Conservation (phyloP, 2,888 invertebrate species). For the Limenitis camilla region DNA sequence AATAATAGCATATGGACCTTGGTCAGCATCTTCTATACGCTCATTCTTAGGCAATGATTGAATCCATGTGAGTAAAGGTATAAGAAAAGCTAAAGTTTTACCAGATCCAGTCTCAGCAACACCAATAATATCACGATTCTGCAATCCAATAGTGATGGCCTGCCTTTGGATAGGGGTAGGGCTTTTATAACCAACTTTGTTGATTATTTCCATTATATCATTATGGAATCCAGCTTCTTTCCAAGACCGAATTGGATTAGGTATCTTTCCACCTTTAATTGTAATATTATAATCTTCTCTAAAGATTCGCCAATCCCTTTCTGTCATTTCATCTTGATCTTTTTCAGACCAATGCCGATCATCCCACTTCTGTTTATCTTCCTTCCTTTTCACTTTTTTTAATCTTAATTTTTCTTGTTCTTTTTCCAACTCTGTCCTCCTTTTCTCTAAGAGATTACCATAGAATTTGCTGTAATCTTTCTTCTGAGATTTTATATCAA, state of each 20-base stretch:
- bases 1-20: slow-evolving; percentile 99
- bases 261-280: slow-evolving; percentile 97
- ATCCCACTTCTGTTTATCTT: slow-evolving; percentile 99
- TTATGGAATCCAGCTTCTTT: slow-evolving; percentile 92
- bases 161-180: slow-evolving; percentile 99
- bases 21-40: slow-evolving; percentile 90
- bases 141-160: slow-evolving; percentile 98
- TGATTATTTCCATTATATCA: slow-evolving; percentile 95
- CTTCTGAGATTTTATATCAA: slow-evolving; percentile 97
- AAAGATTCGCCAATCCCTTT: slow-evolving; percentile 99
- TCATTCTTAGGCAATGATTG: slow-evolving; percentile 97
- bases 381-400: slow-evolving; percentile 94
- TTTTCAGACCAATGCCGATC: slow-evolving; percentile 99
- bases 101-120: slow-evolving; percentile 99
- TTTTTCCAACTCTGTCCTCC: slow-evolving; percentile 96
- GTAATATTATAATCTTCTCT: slow-evolving; percentile 99
- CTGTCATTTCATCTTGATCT: slow-evolving; percentile 94
- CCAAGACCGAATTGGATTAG: slow-evolving; percentile 97
- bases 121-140: slow-evolving; percentile 97
- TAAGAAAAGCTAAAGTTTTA: slow-evolving; percentile 98
- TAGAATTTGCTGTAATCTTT: slow-evolving; percentile 98
- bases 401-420: slow-evolving; percentile 95
- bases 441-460: slow-evolving; percentile 93
- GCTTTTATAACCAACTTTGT: slow-evolving; percentile 96
- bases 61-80: slow-evolving; percentile 98